These are phyloP conservation scores for Leptothorax acervorum DNA, from an alignment of 2,888 invertebrate species.

Conservation along the genomic window DNA sequence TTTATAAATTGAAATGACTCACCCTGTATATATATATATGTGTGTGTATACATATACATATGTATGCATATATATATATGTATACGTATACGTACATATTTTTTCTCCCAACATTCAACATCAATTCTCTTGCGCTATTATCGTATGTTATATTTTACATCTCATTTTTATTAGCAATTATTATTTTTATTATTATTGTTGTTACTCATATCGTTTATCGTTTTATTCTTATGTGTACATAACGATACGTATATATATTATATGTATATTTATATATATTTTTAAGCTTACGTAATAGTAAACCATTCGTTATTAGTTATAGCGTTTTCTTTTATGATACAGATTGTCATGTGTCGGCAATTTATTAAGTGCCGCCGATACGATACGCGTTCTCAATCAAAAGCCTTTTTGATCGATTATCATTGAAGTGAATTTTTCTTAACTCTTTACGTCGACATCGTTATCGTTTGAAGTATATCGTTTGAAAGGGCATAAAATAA, in stretches of 20 bases:
- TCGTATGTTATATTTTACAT: constrained; percentile 45
- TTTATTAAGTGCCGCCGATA: constrained; percentile 70
- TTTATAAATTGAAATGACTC: too few relatives aligned
- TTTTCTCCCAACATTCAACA: constrained; percentile 81
- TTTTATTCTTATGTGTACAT: constrained; percentile 60
- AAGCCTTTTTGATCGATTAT: constrained; percentile 6
- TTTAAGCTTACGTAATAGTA: constrained; percentile 64
- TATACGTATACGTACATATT: constrained; percentile 65
- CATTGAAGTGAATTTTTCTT: constrained; percentile 5
- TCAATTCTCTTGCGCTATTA: constrained; percentile 74
- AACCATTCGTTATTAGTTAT: constrained; percentile 69
- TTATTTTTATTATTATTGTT: constrained; percentile 57
- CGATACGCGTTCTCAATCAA: constrained; percentile 13
- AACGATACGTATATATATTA: constrained; percentile 55
- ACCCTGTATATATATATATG: constrained; percentile 58
- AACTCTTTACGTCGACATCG: neutral
- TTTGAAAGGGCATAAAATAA: too few relatives aligned
- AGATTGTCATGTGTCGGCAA: constrained; percentile 84
- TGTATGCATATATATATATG: constrained; percentile 77
- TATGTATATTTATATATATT: constrained; percentile 61
- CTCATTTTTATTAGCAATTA: constrained; percentile 73
- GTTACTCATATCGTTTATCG: constrained; percentile 67
- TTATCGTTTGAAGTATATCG: neutral
- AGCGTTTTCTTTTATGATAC: constrained; percentile 78
- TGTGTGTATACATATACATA: constrained; percentile 78